Evolutionary conservation across 2,797 vertebrate species (phyloP), one percentile per base, ranked within the genome.

Genomic region (Mastacembelus armatus): DNA sequence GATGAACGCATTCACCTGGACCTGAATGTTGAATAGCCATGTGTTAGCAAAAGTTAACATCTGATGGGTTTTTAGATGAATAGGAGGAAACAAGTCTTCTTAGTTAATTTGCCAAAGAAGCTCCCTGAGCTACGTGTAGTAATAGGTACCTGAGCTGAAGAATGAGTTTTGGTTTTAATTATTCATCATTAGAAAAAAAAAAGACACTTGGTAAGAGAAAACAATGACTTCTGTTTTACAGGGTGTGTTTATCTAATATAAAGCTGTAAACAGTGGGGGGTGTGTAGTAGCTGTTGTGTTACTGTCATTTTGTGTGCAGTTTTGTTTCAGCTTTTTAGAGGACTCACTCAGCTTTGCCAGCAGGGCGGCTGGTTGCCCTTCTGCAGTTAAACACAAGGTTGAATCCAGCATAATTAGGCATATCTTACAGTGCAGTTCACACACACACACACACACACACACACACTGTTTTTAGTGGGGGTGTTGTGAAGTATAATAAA

Each of bases 51-150:
- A 67, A 47, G 67, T 81, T 56, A 74, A 62, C 44, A 42, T 54
- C 65, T 71, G 54, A 81, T 84, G 67, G 78, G 71, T 75, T 52
- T 66, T 56, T 77, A 80, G 83, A 71, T 61, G 29, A 72, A 64
- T 58, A 36, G n/a, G 16, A 3, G 29, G 4, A 4, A 33, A 52
- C 58, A 19, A 4, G 54, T 72, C 16, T 1, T 9, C 66, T 79
- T 72, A 70, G 72, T 75, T 69, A 14, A 3, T 81, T 77, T 74
- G 27, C 35, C 45, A 49, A 63, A 72, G n/a, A 76, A 64, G 48
- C 66, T 32, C 15, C 30, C 19, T 3, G 4, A 3, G 29, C 62
- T 42, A 18, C 51, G 11, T 47, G 19, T 62, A 66, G 49, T 44
- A 36, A 52, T 22, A 18, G 1, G 15, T 9, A 16, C 12, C 12